Percentiles rank a stretch among this genome's conserved stretches.
These are phyloP conservation scores for Thysanoteuthis rhombus DNA, from an alignment of 2,888 invertebrate species.

Conservation along the genomic window DNA sequence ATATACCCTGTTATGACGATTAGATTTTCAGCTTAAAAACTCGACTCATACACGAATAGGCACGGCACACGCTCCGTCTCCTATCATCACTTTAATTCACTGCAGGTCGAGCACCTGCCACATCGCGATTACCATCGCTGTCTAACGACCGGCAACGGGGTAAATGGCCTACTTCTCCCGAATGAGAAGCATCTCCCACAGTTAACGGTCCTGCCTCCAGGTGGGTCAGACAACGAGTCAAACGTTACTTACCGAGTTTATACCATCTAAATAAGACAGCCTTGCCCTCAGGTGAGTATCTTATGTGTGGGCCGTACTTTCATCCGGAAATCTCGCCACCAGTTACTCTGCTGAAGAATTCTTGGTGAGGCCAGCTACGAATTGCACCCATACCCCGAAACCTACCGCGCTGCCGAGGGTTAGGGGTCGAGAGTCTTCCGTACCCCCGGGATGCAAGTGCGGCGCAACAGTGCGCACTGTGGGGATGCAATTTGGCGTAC, in stretches of 20 bases:
- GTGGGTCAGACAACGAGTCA: background rate
- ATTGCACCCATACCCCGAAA: background rate
- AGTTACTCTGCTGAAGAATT: background rate
- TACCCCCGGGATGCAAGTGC: background rate
- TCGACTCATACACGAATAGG: too few relatives aligned
- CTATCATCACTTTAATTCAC: background rate
- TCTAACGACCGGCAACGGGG: background rate
- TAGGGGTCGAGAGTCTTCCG: background rate
- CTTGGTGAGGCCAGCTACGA: background rate
- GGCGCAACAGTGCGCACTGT: background rate
- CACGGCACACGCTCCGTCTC: background rate
- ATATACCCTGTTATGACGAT: too few relatives aligned
- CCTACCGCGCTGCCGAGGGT: too few relatives aligned
- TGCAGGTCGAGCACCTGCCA: background rate
- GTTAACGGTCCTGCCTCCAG: background rate
- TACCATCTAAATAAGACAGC: too few relatives aligned
- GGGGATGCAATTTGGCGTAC: background rate
- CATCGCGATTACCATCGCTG: background rate
- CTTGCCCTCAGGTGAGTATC: background rate
- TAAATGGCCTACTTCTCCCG: too few relatives aligned
- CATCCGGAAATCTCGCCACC: background rate
- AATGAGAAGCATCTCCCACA: background rate
- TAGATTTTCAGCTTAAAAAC: too few relatives aligned
- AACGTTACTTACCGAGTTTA: background rate
- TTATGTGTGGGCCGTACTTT: background rate